Evolutionary conservation across 2,797 vertebrate genomes (phyloP).

Genomic region (Alfaro cultratus): DNA sequence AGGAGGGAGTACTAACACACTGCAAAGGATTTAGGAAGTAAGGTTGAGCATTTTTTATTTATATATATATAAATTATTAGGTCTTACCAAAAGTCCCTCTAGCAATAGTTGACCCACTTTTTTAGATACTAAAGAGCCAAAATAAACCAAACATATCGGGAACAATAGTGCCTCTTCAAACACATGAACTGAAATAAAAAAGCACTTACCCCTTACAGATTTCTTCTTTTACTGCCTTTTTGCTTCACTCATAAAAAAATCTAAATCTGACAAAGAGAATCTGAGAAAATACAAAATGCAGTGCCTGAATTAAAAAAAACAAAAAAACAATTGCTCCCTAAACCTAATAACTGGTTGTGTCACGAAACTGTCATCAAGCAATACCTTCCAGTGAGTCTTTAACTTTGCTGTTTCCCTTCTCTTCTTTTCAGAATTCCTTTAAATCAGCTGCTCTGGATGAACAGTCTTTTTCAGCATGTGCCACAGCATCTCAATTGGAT

Average conservation of each 20-base stretch:
- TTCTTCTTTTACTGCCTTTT: not conserved
- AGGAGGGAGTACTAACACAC: conserved; percentile 22
- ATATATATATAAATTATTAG: not conserved
- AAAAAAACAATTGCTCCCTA: not conserved
- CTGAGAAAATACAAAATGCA: not conserved
- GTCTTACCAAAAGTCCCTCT: not conserved
- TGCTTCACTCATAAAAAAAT: not conserved
- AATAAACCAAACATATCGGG: not conserved
- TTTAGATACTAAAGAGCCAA: conserved; percentile 1
- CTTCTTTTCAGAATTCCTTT: not conserved
- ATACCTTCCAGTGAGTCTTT: not conserved
- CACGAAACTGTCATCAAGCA: not conserved
- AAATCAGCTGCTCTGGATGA: not conserved
- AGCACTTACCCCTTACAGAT: not conserved
- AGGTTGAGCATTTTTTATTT: not conserved
- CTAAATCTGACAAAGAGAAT: not conserved
- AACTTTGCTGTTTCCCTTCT: not conserved
- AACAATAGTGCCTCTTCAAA: not conserved
- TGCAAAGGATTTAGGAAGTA: not conserved
- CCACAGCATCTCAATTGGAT: not conserved
- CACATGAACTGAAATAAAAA: not conserved
- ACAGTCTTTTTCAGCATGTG: not conserved
- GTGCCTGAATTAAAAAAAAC: too few species aligned
- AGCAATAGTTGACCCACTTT: conserved; percentile 8
- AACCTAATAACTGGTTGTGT: not conserved